These are phyloP conservation scores for Paralvinella palmiformis DNA, from an alignment of 1,140 invertebrate species.

Conservation along the genomic window DNA sequence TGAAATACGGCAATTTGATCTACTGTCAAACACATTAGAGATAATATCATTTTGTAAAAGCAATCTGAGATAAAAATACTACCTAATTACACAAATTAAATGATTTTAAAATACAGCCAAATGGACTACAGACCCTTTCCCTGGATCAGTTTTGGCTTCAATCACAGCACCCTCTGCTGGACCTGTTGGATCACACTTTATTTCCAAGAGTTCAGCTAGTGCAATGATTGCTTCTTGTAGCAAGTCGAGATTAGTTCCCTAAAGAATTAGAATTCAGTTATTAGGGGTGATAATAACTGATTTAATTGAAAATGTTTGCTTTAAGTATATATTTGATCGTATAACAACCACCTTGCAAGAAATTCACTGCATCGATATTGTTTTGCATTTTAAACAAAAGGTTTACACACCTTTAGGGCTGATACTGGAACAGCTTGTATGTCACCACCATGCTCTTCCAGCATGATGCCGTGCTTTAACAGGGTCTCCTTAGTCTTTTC, in stretches of 20 bases:
- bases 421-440: conserved; percentile 87
- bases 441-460: conserved; percentile 88
- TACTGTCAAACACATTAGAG: too few species aligned
- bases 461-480: conserved; percentile 65
- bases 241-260: conserved; percentile 69
- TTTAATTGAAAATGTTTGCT: too few species aligned
- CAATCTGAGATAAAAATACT: too few species aligned
- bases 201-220: conserved; percentile 80
- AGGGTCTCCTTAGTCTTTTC: conserved; percentile 69
- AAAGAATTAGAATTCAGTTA: too few species aligned
- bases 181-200: conserved; percentile 74
- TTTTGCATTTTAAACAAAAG: too few species aligned
- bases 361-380: too few species aligned
- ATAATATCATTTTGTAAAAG: too few species aligned
- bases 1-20: too few species aligned
- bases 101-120: background rate
- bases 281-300: too few species aligned
- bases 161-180: conserved; percentile 83
- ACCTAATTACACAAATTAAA: background rate
- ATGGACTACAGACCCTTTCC: conserved; percentile 56
- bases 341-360: too few species aligned
- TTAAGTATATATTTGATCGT: too few species aligned
- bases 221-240: conserved; percentile 77
- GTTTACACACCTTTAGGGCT: conserved; percentile 69
- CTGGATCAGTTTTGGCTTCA: conserved; percentile 71